Evolutionary conservation across 2,888 invertebrate genomes (phyloP), one percentile per base, ranked within the genome.

Genomic region (Temnothorax rugatulus): DNA sequence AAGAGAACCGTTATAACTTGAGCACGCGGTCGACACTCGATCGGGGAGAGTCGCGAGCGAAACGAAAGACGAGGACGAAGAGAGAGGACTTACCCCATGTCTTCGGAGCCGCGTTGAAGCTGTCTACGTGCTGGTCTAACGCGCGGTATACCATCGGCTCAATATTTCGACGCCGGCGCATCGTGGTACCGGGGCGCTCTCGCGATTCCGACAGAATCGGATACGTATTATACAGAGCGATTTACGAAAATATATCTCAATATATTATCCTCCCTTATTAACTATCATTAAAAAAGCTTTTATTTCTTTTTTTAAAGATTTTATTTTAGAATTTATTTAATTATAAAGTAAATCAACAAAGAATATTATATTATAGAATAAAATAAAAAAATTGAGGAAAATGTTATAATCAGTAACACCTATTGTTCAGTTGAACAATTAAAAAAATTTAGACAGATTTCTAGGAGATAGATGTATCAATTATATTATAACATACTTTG

Each of bases 71-170:
- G 54, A 88, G 50, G 41, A 73, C 82, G 89, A 85, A 84, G 77
- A 77, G 71, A 89, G 83, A 89, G 87, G 91, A 94, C 94, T 94
- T 94, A 93, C 94, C 93, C 94, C 94, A 93, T 94, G 93, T 93
- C 71, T 79, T 79, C 92, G 91, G 92, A 91, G 91, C 89, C 91
- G 92, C 91, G 92, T 89, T 87, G 90, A 89, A 89, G 90, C 89
- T 88, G 89, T 79, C 71, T 79, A 79, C 34, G 79, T 79, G 59
- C 71, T 77, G 25, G 54, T 66, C 38, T 71, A 41, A 69, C 59
- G 82, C 59, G 82, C 74, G 88, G 87, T 91, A 92, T 91, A 92
- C 92, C 91, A 89, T 90, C 92, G 91, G 92, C 90, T 94, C 94
- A 93, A 94, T 94, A 94, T 88, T 91, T 88, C 82, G 84, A 91